A percentile compares a stretch with the other conserved stretches of the same genome.
These are phyloP conservation scores for Notothenia coriiceps DNA, from an alignment of 2,113 vertebrate species.

Conservation along the genomic window DNA sequence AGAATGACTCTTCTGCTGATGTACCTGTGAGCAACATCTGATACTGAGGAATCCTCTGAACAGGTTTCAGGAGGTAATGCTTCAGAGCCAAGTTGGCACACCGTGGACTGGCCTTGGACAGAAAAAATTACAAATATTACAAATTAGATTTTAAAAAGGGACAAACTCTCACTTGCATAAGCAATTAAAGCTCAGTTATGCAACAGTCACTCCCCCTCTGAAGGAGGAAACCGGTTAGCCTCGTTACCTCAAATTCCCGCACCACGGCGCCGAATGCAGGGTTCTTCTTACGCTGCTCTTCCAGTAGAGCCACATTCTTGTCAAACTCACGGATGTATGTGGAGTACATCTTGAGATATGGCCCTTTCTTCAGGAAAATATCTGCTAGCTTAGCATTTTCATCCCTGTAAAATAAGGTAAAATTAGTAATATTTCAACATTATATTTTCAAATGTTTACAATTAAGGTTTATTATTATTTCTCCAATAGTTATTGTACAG, in stretches of 20 bases:
- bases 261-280: slow-evolving; percentile 89
- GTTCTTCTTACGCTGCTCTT: slow-evolving; percentile 96
- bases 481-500: too few species aligned
- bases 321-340: slow-evolving; percentile 98
- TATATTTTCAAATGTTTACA: too few species aligned
- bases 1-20: not conserved
- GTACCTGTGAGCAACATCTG: slow-evolving; percentile 94
- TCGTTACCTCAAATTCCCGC: slow-evolving; percentile 93
- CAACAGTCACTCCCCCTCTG: not conserved
- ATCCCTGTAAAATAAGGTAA: slow-evolving; percentile 80
- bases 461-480: too few species aligned
- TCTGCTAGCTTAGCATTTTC: slow-evolving; percentile 92
- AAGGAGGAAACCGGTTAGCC: slow-evolving; percentile 62
- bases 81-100: slow-evolving; percentile 95
- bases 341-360: slow-evolving; percentile 98
- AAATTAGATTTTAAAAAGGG: not conserved
- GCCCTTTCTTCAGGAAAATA: slow-evolving; percentile 97
- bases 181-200: not conserved
- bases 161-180: slow-evolving; percentile 6
- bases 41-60: slow-evolving; percentile 98
- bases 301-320: slow-evolving; percentile 93
- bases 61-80: slow-evolving; percentile 96
- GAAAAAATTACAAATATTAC: not conserved
- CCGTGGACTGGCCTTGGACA: slow-evolving; percentile 89
- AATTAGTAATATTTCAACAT: not conserved